These are phyloP conservation scores for Cepaea hortensis DNA, from an alignment of 2,888 invertebrate species.

Conservation along the genomic window DNA sequence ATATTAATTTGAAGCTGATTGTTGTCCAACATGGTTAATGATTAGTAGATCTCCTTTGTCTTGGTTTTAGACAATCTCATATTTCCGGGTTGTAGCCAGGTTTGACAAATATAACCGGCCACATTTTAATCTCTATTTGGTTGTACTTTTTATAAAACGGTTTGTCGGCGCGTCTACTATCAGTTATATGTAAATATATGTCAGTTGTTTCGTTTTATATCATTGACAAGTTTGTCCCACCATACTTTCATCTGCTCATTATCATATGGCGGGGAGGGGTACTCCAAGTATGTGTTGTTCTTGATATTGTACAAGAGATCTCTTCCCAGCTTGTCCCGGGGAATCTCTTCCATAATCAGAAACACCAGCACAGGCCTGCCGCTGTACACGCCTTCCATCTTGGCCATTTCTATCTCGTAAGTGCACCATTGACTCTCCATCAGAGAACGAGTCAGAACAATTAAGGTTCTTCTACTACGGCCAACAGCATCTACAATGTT, in stretches of 20 bases:
- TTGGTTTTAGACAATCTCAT: too few species aligned
- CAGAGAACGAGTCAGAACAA: slow-evolving; percentile 38
- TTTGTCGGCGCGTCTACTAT: too few species aligned
- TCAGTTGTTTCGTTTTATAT: neutral
- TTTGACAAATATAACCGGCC: too few species aligned
- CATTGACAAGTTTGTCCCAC: slow-evolving; percentile 33
- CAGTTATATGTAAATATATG: too few species aligned
- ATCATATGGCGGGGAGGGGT: neutral
- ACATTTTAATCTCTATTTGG: too few species aligned
- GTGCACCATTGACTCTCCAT: slow-evolving; percentile 42
- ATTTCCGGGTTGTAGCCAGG: too few species aligned
- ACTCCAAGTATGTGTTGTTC: slow-evolving; percentile 41
- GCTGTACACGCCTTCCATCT: slow-evolving; percentile 35
- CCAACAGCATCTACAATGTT: slow-evolving; percentile 39
- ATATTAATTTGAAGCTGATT: too few species aligned
- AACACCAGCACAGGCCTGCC: slow-evolving; percentile 41
- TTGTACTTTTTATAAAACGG: too few species aligned
- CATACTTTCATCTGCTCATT: neutral
- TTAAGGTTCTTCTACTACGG: slow-evolving; percentile 36
- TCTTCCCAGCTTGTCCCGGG: neutral
- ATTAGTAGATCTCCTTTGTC: too few species aligned
- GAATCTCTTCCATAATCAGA: slow-evolving; percentile 34
- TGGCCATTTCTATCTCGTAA: slow-evolving; percentile 50
- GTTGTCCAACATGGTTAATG: too few species aligned
- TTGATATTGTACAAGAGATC: slow-evolving; percentile 27